phyloP scores from a whole-genome alignment of 2,888 invertebrate genomes.

The Mimas tiliae region DNA sequence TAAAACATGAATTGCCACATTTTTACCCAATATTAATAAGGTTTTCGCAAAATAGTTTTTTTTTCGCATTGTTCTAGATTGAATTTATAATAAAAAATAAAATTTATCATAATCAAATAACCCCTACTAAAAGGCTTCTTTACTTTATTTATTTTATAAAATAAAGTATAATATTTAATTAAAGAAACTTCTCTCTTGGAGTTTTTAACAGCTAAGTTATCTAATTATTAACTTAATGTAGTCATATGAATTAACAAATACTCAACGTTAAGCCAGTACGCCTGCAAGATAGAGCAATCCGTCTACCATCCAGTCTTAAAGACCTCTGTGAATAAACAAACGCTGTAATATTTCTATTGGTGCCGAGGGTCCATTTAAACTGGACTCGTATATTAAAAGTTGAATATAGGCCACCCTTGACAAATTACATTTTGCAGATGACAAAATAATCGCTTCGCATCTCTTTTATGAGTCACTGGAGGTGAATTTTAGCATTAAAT shows the following conservation, averaged over 20 bases:
- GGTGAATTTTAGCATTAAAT: background rate
- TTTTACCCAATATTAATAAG: no score
- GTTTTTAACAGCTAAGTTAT: no score
- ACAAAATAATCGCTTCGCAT: background rate
- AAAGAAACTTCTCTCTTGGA: no score
- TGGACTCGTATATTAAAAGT: background rate
- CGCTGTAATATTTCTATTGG: background rate
- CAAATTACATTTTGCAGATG: constrained; percentile 22
- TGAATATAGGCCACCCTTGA: constrained; percentile 1
- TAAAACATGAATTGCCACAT: no score
- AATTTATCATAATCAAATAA: no score
- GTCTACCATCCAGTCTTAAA: background rate
- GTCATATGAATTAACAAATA: background rate
- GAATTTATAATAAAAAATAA: no score
- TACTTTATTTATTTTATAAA: no score
- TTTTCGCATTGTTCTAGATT: no score
- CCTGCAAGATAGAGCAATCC: background rate
- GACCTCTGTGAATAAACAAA: background rate
- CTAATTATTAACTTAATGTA: background rate
- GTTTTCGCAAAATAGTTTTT: no score
- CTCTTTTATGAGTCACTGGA: background rate
- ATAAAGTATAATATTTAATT: no score
- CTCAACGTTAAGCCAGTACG: background rate
- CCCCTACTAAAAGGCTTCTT: no score
- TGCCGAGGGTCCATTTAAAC: background rate